Evolutionary conservation across 2,797 vertebrate genomes (phyloP), one percentile per base, ranked within the genome.

Genomic region (Tapera naevia): DNA sequence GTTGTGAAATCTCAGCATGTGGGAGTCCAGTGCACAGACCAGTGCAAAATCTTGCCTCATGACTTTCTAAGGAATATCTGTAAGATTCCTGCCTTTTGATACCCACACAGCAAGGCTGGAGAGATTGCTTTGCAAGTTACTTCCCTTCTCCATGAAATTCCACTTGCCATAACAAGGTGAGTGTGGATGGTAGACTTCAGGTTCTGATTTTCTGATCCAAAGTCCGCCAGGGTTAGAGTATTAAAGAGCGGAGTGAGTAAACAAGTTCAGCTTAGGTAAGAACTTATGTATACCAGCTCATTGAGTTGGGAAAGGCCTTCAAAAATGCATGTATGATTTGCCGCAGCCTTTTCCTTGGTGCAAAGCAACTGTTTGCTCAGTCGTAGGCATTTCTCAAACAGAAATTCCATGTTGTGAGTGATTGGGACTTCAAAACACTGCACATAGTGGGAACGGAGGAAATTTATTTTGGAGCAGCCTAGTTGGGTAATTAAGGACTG

Each of bases 401-500:
- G 41, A 78, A 65, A 86, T 69, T 72, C 46, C 30, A 48, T 45
- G 7, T 17, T 78, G 23, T 39, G 12, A 74, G 23, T 37, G 16
- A 28, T 48, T 70, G 72, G 43, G 51, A 45, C 58, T 88, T 80
- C 48, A 65, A 79, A 95, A 65, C 46, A 43, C 66, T 72, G 6
- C 32, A 28, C 1, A 2, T 23, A 54, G 21, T 1, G 2, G 35
- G 35, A 94, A 71, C 3, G 28, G 50, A 13, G 18, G 32, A 75
- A 70, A 50, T 8, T 32, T 4, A 58, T 80, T 65, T 75, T 67
- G 39, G 13, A 45, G 43, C 50, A 85, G 45, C 19, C 17, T 71
- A 0, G 57, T 5, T 71, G 45, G 41, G 22, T 86, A 88, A 45
- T 45, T 24, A 51, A n/a, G 37, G 24, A 33, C 17, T 0, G 0